phyloP scores from a whole-genome alignment of 2,888 invertebrate species.

The Drosophila falleni region DNA sequence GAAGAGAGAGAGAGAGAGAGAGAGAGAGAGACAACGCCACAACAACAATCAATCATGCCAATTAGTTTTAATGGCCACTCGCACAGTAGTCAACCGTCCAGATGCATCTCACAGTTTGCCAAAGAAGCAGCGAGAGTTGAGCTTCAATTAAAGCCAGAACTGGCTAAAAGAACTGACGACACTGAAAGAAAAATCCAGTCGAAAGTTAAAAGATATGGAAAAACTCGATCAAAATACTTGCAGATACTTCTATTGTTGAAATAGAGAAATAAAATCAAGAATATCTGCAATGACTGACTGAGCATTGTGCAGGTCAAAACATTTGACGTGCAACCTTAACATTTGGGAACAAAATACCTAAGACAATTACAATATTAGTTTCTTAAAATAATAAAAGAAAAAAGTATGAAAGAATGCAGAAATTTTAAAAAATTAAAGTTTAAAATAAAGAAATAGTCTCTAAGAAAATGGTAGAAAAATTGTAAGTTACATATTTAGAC shows the following conservation, averaged over 20 bases:
- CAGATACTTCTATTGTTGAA: not conserved
- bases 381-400: too few relatives aligned
- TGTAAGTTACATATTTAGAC: too few relatives aligned
- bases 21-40: conserved; percentile 21
- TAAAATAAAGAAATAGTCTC: too few relatives aligned
- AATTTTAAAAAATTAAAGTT: too few relatives aligned
- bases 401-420: too few relatives aligned
- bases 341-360: too few relatives aligned
- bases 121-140: conserved; percentile 34
- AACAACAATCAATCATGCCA: conserved; percentile 74
- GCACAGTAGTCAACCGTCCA: conserved; percentile 53
- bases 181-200: conserved; percentile 8
- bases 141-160: conserved; percentile 56
- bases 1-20: not conserved
- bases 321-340: too few relatives aligned
- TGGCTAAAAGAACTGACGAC: conserved; percentile 25
- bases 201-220: not conserved
- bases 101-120: conserved; percentile 33
- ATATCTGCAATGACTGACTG: too few relatives aligned
- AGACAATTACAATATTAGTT: too few relatives aligned
- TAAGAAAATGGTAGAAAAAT: too few relatives aligned
- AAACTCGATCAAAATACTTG: not conserved
- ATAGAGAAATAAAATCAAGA: too few relatives aligned
- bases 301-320: too few relatives aligned
- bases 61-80: conserved; percentile 70